phyloP scores from a whole-genome alignment of 2,113 vertebrate species.

The Leucopternis melanops region DNA sequence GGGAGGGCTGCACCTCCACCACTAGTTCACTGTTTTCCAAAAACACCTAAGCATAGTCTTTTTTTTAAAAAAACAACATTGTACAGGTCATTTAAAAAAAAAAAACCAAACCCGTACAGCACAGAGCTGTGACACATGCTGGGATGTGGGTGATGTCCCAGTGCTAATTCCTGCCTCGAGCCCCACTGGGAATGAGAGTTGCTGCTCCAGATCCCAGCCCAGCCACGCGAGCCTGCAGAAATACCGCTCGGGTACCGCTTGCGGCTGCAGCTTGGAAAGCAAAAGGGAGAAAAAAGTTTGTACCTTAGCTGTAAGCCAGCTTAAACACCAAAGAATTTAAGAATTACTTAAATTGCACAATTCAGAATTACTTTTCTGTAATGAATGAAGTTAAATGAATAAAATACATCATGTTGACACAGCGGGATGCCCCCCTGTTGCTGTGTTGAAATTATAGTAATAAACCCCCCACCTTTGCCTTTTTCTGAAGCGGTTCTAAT shows the following conservation, averaged over 20 bases:
- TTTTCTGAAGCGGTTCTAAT: not conserved
- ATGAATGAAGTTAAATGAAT: not conserved
- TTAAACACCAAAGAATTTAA: not conserved
- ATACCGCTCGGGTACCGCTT: slow-evolving; percentile 61
- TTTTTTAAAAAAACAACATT: not conserved
- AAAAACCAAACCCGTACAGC: not conserved
- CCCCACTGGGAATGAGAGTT: slow-evolving; percentile 65
- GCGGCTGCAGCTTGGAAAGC: slow-evolving; percentile 31
- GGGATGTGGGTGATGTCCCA: not conserved
- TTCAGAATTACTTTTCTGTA: not conserved
- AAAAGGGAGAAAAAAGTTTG: not conserved
- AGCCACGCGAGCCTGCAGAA: slow-evolving; percentile 53
- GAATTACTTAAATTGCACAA: not conserved
- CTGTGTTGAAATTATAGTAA: not conserved
- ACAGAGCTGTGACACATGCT: rapidly evolving
- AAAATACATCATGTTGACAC: not conserved
- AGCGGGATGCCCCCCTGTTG: not conserved
- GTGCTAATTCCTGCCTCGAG: slow-evolving; percentile 47
- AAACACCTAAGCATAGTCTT: not conserved
- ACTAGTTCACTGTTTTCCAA: not conserved
- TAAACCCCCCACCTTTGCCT: not conserved
- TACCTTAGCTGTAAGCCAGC: not conserved
- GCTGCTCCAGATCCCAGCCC: slow-evolving; percentile 22
- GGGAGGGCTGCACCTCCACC: not conserved
- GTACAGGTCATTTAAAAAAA: not conserved